Evolutionary conservation across 2,888 invertebrate genomes (phyloP), one percentile per base, ranked within the genome.

Genomic region (Anthrax anthrax): DNA sequence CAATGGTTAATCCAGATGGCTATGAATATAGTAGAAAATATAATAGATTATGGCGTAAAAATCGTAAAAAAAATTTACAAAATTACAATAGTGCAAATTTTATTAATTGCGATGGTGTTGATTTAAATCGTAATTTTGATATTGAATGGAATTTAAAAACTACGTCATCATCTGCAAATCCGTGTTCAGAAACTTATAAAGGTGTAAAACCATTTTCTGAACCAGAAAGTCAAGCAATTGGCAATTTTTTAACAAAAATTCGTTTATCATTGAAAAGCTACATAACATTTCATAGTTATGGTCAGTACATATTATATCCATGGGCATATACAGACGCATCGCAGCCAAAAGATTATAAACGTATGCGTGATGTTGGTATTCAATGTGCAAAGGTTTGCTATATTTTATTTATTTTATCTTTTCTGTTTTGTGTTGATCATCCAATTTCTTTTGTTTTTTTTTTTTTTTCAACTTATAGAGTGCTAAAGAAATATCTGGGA

Each of bases 121-220:
- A 89, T 60, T 72, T 88, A 13, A 88, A 89, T 61, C 74, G 92
- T 51, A 92, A 92, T 65, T 92, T 85, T 61, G 85, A 84, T 70
- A 83, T 82, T 56, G 76, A 82, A 38, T 92, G 89, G 88, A 87
- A 84, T 18, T 81, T 82, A 39, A 73, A 77, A 55, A 85, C 89
- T 0, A n/a, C n/a, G n/a, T 81, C 88, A 0, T 85, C 88, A 13
- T 77, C 75, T 19, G 76, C 74, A 38, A 79, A 85, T 59, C 83
- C 87, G 0, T 91, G 91, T 56, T 77, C 78, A 46, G 84, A 88
- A 56, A 84, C 81, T 37, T 92, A 77, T 58, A 77, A 81, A 27
- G 92, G 92, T 0, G 64, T 76, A 0, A 71, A 73, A n/a, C 74
- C 85, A 3, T 88, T 89, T 60, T 91, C 90, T 0, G 92, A 94